Evolutionary conservation across 2,797 vertebrate species (phyloP), one percentile per base, ranked within the genome.

Genomic region (Octomys mimax): DNA sequence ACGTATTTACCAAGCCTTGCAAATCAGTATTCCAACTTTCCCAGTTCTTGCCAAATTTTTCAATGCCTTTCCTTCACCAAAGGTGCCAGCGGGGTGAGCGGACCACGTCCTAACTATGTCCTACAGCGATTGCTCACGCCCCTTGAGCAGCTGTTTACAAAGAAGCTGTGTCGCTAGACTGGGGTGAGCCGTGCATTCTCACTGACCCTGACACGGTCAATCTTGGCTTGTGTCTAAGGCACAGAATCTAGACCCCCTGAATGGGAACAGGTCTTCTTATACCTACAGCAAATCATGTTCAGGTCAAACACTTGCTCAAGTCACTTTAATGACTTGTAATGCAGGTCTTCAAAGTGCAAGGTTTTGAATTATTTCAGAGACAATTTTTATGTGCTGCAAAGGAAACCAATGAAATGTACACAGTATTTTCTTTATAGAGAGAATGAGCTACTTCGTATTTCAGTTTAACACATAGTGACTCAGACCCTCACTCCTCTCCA

Each of bases 21-120:
- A 92, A 94, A 84, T 52, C 54, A 94, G 22, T 71, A 75, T 87
- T 96, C 77, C 8, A 2, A 83, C 68, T 96, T 89, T 87, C 49
- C 87, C 33, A 87, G 22, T 31, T 70, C 80, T 90, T 95, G 73
- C 80, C 84, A 91, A 95, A 91, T 59, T 54, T 59, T 36, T 61
- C 49, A 85, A 0, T 62, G 68, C 13, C 18, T 70, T 84, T 42
- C 54, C 93, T 94, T 93, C 31, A 70, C 42, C 77, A 73, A 54
- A 94, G 61, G 77, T 83, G 54, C 59, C 54, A 62, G 86, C 95
- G 85, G 19, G 28, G 83, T 92, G 82, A 94, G 93, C 28, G 13
- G 81, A 78, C 57, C 24, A 33, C 71, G 54, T 68, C 80, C 75
- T 92, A 79, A 73, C 75, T 19, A 12, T 64, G 89, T 77, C 61